Conservation (phyloP, 2,888 invertebrate species). For the Pantelozetes paolii region DNA sequence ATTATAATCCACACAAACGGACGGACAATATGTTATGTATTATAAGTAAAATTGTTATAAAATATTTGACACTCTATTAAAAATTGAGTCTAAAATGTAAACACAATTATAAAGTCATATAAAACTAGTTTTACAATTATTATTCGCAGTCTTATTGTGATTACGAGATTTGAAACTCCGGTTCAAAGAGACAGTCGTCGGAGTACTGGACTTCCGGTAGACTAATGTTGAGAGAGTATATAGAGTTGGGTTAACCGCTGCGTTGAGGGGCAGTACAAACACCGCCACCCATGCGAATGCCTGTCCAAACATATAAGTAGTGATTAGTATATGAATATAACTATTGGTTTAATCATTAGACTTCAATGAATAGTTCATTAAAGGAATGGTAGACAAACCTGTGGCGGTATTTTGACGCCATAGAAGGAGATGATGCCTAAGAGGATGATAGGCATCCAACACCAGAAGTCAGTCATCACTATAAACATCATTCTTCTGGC, state of each 20-base stretch:
- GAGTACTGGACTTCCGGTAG: constrained; percentile 12
- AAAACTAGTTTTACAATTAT: constrained; percentile 28
- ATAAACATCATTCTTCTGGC: constrained; percentile 57
- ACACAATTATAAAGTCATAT: neutral
- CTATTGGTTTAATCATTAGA: too few species aligned
- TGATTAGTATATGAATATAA: too few species aligned
- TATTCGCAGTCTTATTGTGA: neutral
- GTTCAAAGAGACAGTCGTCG: constrained; percentile 25
- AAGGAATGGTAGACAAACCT: too few species aligned
- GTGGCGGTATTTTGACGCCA: constrained; percentile 54
- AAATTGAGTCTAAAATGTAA: neutral
- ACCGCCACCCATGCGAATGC: constrained; percentile 58
- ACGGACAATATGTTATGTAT: neutral
- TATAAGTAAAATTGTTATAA: neutral
- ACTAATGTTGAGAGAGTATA: constrained; percentile 54
- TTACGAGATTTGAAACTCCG: constrained; percentile 17
- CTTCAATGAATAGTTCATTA: too few species aligned
- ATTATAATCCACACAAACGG: neutral
- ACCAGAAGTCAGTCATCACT: constrained; percentile 57
- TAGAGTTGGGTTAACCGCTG: constrained; percentile 57
- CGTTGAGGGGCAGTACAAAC: constrained; percentile 57
- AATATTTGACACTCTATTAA: neutral
- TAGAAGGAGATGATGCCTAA: constrained; percentile 56
- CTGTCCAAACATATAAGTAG: too few species aligned
- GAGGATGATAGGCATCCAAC: constrained; percentile 58